These are phyloP conservation scores for Clarias batrachus DNA, from an alignment of 2,113 vertebrate genomes.

Conservation along the genomic window DNA sequence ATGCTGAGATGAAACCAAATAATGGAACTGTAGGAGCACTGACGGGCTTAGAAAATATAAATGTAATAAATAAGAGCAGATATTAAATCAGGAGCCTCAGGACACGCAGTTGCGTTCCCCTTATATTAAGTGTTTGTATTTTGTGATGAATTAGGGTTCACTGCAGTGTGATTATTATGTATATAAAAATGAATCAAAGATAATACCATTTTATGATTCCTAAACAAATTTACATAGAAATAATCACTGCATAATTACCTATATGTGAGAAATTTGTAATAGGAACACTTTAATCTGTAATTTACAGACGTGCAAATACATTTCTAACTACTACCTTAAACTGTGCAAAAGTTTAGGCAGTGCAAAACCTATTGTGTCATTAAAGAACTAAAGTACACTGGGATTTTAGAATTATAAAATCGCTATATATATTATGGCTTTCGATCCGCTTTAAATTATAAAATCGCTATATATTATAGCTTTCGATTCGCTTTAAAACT, in stretches of 20 bases:
- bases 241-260: not conserved
- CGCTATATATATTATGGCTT: not conserved
- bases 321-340: not conserved
- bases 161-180: not conserved
- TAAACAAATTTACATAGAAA: not conserved
- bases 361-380: not conserved
- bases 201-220: not conserved
- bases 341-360: not conserved
- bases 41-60: slow-evolving; percentile 22
- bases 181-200: not conserved
- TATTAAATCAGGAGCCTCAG: slow-evolving; percentile 15
- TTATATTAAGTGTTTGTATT: not conserved
- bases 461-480: not conserved
- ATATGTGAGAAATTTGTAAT: not conserved
- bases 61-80: slow-evolving; percentile 32
- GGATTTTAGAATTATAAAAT: not conserved
- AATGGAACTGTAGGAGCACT: slow-evolving; percentile 15
- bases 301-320: not conserved
- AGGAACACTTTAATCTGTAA: not conserved
- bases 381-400: not conserved
- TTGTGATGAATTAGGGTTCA: not conserved
- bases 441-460: not conserved
- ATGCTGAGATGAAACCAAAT: not conserved
- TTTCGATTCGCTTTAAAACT: not conserved
- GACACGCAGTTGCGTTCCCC: not conserved